A percentile compares a stretch with the other conserved stretches of the same genome.
Conservation (phyloP, 2,113 vertebrate genomes). For the Cyanoderma ruficeps region DNA sequence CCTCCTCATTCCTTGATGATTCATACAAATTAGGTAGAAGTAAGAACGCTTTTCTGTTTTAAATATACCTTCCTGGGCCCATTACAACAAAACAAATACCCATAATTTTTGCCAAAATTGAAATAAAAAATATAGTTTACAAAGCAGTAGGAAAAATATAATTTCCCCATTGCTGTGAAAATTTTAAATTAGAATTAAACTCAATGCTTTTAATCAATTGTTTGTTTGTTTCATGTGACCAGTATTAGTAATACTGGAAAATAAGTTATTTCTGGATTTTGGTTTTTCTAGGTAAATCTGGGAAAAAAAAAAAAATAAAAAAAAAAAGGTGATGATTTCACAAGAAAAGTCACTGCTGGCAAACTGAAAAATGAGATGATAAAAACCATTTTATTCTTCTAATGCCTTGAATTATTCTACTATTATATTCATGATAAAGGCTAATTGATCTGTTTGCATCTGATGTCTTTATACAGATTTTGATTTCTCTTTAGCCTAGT, state of each 20-base stretch:
- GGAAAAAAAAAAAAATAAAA: not conserved
- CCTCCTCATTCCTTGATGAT: not conserved
- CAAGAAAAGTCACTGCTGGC: not conserved
- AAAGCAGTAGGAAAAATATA: not conserved
- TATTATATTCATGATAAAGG: not conserved
- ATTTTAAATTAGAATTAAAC: not conserved
- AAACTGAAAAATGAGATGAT: not conserved
- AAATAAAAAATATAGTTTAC: not conserved
- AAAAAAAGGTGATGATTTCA: not conserved
- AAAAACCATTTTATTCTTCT: not conserved
- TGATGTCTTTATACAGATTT: not conserved
- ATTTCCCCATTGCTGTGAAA: not conserved
- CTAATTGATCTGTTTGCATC: not conserved
- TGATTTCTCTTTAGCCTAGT: not conserved
- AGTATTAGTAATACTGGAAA: not conserved
- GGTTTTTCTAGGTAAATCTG: not conserved
- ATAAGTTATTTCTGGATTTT: not conserved
- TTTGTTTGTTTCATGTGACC: not conserved
- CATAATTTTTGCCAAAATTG: not conserved
- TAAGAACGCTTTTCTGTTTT: not conserved
- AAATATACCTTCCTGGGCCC: not conserved
- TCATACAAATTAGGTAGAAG: not conserved
- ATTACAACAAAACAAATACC: rapidly evolving
- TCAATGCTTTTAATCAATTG: rapidly evolving
- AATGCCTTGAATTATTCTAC: not conserved